Percentiles rank a stretch among this genome's conserved stretches.
Conservation (phyloP, 2,113 vertebrate species). For the Salminus brasiliensis region DNA sequence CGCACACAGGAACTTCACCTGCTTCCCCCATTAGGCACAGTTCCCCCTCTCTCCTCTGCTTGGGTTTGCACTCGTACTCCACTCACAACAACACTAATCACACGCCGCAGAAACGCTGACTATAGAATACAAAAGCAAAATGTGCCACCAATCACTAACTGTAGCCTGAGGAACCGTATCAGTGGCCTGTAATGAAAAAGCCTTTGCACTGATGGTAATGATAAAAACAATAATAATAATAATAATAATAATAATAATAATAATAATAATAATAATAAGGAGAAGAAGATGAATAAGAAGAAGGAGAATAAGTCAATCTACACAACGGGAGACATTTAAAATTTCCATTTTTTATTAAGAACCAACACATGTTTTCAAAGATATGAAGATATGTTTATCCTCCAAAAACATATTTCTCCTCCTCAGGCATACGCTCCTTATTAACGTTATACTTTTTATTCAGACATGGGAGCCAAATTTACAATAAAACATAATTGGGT, state of each 20-base stretch:
- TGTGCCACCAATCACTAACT: conserved; percentile 37
- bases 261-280: background rate
- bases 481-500: too few species aligned
- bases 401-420: too few species aligned
- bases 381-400: too few species aligned
- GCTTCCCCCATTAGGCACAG: conserved; percentile 50
- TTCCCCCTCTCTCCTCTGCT: conserved; percentile 24
- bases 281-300: background rate
- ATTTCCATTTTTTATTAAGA: too few species aligned
- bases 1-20: conserved; percentile 52
- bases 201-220: background rate
- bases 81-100: conserved; percentile 56
- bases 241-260: background rate
- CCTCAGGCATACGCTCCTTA: too few species aligned
- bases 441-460: too few species aligned
- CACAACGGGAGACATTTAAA: too few species aligned
- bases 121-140: conserved; percentile 35
- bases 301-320: too few species aligned
- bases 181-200: conserved; percentile 4
- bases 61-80: conserved; percentile 51
- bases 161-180: conserved; percentile 35
- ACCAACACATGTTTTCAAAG: too few species aligned
- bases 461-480: too few species aligned
- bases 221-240: background rate
- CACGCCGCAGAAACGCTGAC: conserved; percentile 48